Base-by-base conservation (phyloP, 1,140 invertebrate species). In the Paralvinella palmiformis region DNA sequence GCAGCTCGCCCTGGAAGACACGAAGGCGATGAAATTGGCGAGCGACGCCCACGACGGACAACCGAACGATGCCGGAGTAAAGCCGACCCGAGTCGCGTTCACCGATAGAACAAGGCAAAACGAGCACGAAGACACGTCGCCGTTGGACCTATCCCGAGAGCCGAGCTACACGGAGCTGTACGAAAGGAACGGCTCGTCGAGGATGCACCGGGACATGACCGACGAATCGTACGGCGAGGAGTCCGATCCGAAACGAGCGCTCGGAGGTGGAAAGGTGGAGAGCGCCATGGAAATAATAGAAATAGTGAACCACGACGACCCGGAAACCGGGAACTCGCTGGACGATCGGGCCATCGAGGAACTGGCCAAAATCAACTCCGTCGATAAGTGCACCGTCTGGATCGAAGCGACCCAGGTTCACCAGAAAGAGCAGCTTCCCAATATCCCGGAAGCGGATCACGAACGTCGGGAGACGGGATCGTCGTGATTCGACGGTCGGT, bases 351-450 rank as follows among this genome's bases (percentile, higher is more conserved):
- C 69, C 3, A 69, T 72, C 31, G 68, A 66, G 27, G 65, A 70
- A 32, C 67, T 35, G 15, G 62, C 65, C 0, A 69, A 64, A 50
- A 33, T 62, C 22, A 69, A 73, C 35, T 70, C 72, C 5, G 64
- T 72, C 27, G 67, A 73, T 22, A 73, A 73, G 58, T 73, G 72
- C 67, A 24, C 68, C 22, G 72, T 72, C 13, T 73, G 72, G 72
- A 69, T 73, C 68, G 69, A 69, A 50, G 68, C 68, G 0, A 64
- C 37, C n/a, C 10, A 13, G 10, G 37, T 13, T 10, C 37, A 70
- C 48, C 62, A n/a, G n/a, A n/a, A n/a, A n/a, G n/a, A n/a, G n/a
- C n/a, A n/a, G n/a, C n/a, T n/a, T n/a, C n/a, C n/a, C n/a, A n/a
- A n/a, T n/a, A n/a, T n/a, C n/a, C n/a, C n/a, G n/a, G n/a, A n/a